Base-by-base conservation (phyloP, 2,113 vertebrate species). In the Oenanthe melanoleuca region DNA sequence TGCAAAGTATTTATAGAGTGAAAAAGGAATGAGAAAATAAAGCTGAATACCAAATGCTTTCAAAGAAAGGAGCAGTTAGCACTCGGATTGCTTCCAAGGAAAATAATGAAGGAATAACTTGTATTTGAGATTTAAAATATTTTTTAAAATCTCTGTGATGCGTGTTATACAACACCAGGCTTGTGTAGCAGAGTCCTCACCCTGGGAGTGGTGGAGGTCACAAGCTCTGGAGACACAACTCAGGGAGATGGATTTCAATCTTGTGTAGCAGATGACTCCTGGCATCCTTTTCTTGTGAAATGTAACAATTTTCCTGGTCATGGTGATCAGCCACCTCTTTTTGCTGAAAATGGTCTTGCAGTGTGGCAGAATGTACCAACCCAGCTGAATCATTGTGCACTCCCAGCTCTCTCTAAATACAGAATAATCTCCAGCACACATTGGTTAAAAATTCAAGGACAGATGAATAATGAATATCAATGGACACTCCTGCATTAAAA, bases 401-500 rank as follows among this genome's bases (percentile, higher is more conserved):
- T 86, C 59, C 38, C 87, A 89, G 80, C 70, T 75, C 70, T 80
- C 80, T 71, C n/a, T 53, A 89, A 82, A 80, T 57, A 42, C 79
- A 47, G 29, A 70, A 93, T 59, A 49, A 86, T 86, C 84, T 65
- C 14, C 5, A 73, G 70, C 66, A 80, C 60, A 47, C 0, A 3
- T 37, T 73, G 38, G 63, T 96, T 95, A 95, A 95, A 96, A 95
- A 96, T 96, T 89, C 92, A 95, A 83, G 75, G 89, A 28, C 74
- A 53, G 60, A 60, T 96, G 94, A 96, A 93, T 95, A 93, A 95
- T 95, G 88, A 89, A 92, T 92, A 52, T 63, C 74, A 80, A 77
- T n/a, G 85, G 93, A 28, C 64, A 70, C 11, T 72, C 52, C 71
- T 95, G 79, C 64, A 90, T 94, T 83, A 83, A 93, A 47, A 73